A percentile compares a stretch with the other conserved stretches of the same genome.
Conservation (phyloP, 2,888 invertebrate species). For the Dryobota labecula region DNA sequence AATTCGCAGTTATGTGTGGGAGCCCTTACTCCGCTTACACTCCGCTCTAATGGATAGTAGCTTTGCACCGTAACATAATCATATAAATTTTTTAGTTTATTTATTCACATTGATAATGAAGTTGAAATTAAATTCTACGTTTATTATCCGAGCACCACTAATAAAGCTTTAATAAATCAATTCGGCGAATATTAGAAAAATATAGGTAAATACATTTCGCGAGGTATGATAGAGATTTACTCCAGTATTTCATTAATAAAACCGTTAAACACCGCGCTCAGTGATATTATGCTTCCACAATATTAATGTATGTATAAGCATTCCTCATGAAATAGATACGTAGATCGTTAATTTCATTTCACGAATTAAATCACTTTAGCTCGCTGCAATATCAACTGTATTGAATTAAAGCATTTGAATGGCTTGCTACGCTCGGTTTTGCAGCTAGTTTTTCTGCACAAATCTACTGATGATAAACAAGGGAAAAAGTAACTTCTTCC, state of each 20-base stretch:
- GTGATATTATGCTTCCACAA: neutral
- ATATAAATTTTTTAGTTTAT: neutral
- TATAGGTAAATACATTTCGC: neutral
- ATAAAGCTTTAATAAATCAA: neutral
- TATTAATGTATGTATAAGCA: neutral
- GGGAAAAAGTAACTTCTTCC: neutral
- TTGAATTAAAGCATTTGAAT: neutral
- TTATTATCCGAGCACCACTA: neutral
- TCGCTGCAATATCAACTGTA: neutral
- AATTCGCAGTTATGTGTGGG: too few relatives aligned
- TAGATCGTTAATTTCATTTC: neutral
- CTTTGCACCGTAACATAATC: too few relatives aligned
- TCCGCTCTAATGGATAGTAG: neutral
- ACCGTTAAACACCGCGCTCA: neutral
- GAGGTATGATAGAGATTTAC: neutral
- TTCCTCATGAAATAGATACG: neutral
- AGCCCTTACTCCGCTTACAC: neutral
- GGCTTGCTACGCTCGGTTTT: too few relatives aligned
- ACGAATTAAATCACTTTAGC: neutral
- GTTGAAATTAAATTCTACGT: neutral
- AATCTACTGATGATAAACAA: neutral
- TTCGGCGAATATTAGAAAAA: neutral
- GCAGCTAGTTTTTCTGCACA: neutral
- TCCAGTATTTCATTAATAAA: slow-evolving; percentile 4
- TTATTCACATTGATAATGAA: neutral